A percentile compares a stretch with the other conserved stretches of the same genome.
Conservation (phyloP, 2,113 vertebrate genomes). For the Psittacara wagleri region DNA sequence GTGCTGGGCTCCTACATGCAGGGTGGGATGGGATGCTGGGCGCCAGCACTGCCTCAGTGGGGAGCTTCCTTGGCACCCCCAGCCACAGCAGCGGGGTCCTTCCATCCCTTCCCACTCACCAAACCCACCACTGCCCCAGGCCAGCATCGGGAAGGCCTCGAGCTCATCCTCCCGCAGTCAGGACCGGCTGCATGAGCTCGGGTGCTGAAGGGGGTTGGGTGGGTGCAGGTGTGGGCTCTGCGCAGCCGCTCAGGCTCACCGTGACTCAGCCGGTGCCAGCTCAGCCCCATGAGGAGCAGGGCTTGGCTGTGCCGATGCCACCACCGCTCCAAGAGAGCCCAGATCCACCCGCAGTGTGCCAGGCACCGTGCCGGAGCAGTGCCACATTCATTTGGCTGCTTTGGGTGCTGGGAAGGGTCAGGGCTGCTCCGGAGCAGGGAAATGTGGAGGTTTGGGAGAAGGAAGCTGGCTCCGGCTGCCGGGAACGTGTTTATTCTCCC, state of each 20-base stretch:
- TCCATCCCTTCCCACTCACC: constrained; percentile 57
- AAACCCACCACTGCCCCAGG: constrained; percentile 52
- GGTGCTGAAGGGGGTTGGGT: background rate
- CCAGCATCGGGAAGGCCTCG: constrained; percentile 26
- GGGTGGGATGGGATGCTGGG: background rate
- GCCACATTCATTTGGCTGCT: accelerated
- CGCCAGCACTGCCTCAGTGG: accelerated
- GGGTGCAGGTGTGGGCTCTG: background rate
- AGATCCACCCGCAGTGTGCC: accelerated
- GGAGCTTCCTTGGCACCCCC: background rate
- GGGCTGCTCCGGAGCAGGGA: background rate
- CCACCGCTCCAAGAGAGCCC: accelerated
- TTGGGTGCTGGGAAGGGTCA: background rate
- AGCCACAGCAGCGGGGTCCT: accelerated
- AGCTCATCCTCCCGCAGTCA: background rate
- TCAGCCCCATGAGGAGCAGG: background rate
- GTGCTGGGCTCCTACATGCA: background rate
- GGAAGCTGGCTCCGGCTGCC: background rate
- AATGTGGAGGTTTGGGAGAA: background rate
- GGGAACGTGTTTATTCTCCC: constrained; percentile 43
- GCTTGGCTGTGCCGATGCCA: background rate
- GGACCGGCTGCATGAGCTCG: constrained; percentile 12
- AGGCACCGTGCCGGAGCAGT: accelerated
- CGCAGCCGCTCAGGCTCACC: accelerated
- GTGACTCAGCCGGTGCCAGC: background rate